These are phyloP conservation scores for Trinorchestia longiramus DNA, from an alignment of 1,140 invertebrate species.

Conservation along the genomic window DNA sequence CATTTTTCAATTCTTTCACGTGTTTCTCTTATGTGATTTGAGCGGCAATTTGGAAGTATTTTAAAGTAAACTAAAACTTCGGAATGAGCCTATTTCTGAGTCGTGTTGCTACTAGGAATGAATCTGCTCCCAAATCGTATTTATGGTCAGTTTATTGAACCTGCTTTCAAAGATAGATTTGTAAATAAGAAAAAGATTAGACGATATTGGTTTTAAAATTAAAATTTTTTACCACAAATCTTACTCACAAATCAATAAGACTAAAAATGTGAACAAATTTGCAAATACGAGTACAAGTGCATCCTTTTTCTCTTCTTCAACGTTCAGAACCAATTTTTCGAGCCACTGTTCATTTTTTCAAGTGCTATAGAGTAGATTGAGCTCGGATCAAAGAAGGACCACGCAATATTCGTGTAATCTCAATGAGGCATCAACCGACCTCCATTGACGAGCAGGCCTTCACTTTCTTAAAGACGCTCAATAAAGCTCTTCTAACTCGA, in stretches of 20 bases:
- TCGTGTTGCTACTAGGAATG: no score
- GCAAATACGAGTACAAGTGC: no score
- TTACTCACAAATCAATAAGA: not conserved
- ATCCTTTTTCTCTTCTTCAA: not conserved
- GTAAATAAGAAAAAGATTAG: not conserved
- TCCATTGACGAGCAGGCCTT: not conserved
- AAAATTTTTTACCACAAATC: not conserved
- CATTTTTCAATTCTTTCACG: not conserved
- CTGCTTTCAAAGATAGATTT: not conserved
- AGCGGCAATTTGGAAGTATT: not conserved
- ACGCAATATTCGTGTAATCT: constrained; percentile 12
- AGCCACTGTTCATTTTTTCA: not conserved
- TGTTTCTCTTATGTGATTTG: not conserved
- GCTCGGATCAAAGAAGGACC: not conserved
- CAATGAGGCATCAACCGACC: constrained; percentile 3
- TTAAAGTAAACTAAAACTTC: not conserved
- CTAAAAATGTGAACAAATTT: not conserved
- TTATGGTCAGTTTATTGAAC: not conserved
- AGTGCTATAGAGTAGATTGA: not conserved
- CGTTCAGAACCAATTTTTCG: not conserved
- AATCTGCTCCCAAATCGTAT: not conserved
- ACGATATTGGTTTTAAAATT: not conserved
- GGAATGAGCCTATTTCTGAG: not conserved
- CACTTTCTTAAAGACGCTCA: constrained; percentile 24
- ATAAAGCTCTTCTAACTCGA: constrained; percentile 33